These are phyloP conservation scores for Gasteruption jaculator DNA, from an alignment of 2,888 invertebrate genomes.

Conservation along the genomic window DNA sequence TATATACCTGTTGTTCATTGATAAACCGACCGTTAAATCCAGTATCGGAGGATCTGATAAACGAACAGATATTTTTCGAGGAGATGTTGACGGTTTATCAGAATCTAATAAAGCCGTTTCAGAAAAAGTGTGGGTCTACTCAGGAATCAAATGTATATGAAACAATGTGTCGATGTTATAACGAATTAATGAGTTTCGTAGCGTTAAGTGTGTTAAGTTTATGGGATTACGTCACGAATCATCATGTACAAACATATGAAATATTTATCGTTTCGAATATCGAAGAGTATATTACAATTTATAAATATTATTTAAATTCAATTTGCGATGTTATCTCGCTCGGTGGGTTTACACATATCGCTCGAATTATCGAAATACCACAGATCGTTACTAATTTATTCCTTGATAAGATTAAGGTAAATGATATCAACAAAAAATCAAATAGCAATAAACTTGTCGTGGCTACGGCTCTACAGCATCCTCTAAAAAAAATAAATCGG, in stretches of 20 bases:
- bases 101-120: constrained; percentile 62
- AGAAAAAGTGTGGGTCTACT: constrained; percentile 60
- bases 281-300: constrained; percentile 69
- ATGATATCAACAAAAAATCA: constrained; percentile 57
- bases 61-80: constrained; percentile 69
- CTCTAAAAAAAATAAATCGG: constrained; percentile 58
- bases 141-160: constrained; percentile 62
- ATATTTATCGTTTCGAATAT: constrained; percentile 66
- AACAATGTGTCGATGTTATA: constrained; percentile 63
- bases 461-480: constrained; percentile 60
- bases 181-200: constrained; percentile 65
- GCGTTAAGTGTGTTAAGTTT: constrained; percentile 66
- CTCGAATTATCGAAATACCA: constrained; percentile 61
- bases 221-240: constrained; percentile 65
- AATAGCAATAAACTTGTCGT: constrained; percentile 59
- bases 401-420: constrained; percentile 56
- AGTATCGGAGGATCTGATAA: constrained; percentile 51
- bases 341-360: constrained; percentile 66
- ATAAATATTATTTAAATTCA: constrained; percentile 66
- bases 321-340: constrained; percentile 71
- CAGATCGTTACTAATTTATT: constrained; percentile 57
- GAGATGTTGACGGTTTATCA: constrained; percentile 63
- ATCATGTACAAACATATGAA: constrained; percentile 61
- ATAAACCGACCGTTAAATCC: constrained; percentile 35
- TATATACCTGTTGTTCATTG: constrained; percentile 42